phyloP scores from a whole-genome alignment of 2,797 vertebrate species.

The Florisuga fusca region DNA sequence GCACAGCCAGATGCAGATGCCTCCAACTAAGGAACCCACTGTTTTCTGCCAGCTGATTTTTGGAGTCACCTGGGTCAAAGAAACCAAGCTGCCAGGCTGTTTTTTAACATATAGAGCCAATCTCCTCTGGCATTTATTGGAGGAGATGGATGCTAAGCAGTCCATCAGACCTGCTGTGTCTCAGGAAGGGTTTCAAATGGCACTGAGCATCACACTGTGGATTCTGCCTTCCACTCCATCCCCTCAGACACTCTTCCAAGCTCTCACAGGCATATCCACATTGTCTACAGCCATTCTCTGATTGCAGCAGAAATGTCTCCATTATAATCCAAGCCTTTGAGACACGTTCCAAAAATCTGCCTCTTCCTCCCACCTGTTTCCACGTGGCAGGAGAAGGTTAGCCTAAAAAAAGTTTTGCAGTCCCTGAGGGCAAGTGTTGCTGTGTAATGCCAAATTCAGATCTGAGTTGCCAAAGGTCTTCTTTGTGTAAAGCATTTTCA shows the following conservation, averaged over 20 bases:
- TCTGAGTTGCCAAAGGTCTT: background rate
- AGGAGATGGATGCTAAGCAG: background rate
- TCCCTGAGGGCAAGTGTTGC: background rate
- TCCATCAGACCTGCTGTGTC: background rate
- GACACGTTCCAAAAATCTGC: background rate
- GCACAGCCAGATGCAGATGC: rapidly evolving
- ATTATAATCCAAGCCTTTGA: background rate
- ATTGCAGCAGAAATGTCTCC: background rate
- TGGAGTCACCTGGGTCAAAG: background rate
- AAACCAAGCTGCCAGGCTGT: background rate
- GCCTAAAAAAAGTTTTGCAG: background rate
- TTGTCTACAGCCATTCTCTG: background rate
- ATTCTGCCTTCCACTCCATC: background rate
- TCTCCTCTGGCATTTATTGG: background rate
- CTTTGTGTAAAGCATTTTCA: slow-evolving; percentile 46
- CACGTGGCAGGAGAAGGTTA: background rate
- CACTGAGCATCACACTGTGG: background rate
- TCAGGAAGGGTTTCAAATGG: background rate
- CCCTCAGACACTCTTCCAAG: background rate
- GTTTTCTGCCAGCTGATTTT: background rate
- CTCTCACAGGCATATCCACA: background rate
- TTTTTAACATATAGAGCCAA: background rate
- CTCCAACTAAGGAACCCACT: background rate
- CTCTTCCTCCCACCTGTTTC: background rate
- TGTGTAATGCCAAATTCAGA: background rate